Conservation (phyloP, 2,888 invertebrate species). For the Tiliacea citrago region DNA sequence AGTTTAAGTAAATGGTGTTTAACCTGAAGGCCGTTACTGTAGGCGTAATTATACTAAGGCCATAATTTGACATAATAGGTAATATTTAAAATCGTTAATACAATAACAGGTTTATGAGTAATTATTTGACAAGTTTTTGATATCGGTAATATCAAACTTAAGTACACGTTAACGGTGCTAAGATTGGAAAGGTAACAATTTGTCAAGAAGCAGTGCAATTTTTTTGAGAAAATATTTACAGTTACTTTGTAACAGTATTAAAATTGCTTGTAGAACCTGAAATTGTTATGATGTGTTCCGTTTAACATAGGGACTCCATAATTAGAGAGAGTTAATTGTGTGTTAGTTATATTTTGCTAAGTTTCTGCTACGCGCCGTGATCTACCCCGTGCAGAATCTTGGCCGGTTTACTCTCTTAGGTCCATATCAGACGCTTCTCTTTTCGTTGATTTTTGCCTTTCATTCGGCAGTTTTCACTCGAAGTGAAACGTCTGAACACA, state of each 20-base stretch:
- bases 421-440: neutral
- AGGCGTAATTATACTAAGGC: slow-evolving; percentile 80
- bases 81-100: slow-evolving; percentile 76
- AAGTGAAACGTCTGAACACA: neutral
- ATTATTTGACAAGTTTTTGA: slow-evolving; percentile 65
- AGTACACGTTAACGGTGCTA: slow-evolving; percentile 80
- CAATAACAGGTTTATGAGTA: slow-evolving; percentile 70
- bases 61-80: slow-evolving; percentile 71
- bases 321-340: neutral
- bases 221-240: slow-evolving; percentile 56
- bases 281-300: slow-evolving; percentile 30
- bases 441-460: neutral
- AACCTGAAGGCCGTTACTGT: slow-evolving; percentile 81
- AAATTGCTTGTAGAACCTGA: slow-evolving; percentile 46
- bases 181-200: slow-evolving; percentile 58
- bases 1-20: slow-evolving; percentile 86
- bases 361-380: neutral
- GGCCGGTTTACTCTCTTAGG: neutral
- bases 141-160: slow-evolving; percentile 81
- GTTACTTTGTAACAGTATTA: slow-evolving; percentile 48
- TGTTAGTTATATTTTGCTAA: neutral
- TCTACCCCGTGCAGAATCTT: too few relatives aligned
- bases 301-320: slow-evolving; percentile 5
- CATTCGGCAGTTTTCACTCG: neutral
- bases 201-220: slow-evolving; percentile 60